These are phyloP conservation scores for Labeo rohita DNA, from an alignment of 2,113 vertebrate genomes.

Conservation along the genomic window DNA sequence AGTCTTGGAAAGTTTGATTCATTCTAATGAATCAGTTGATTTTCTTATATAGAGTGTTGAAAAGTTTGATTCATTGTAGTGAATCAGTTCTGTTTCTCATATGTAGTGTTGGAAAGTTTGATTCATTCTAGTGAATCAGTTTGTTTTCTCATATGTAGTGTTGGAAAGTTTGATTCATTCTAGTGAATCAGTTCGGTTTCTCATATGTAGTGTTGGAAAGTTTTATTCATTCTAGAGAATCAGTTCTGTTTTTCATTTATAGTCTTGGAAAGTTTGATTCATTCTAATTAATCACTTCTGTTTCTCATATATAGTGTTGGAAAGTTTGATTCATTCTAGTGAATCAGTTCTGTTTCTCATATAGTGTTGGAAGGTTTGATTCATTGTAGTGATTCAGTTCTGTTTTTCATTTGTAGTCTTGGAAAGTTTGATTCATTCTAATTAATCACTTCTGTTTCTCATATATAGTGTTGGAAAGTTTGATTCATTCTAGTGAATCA, in stretches of 20 bases:
- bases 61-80: not conserved
- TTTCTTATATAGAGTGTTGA: too few species aligned
- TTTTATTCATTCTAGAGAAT: too few species aligned
- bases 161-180: not conserved
- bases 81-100: too few species aligned
- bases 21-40: too few species aligned
- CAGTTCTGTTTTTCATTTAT: too few species aligned
- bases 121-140: not conserved
- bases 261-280: too few species aligned
- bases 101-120: not conserved
- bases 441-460: not conserved
- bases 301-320: not conserved
- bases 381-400: not conserved
- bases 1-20: too few species aligned
- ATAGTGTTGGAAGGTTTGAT: not conserved
- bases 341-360: not conserved
- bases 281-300: too few species aligned
- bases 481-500: not conserved
- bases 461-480: not conserved
- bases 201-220: too few species aligned
- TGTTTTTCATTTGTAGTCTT: not conserved
- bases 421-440: not conserved
- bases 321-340: not conserved
- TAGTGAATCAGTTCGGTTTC: too few species aligned
- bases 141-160: not conserved